Percentiles rank a stretch among this genome's conserved stretches.
Conservation (phyloP, 2,888 invertebrate species). For the Agrochola circellaris region DNA sequence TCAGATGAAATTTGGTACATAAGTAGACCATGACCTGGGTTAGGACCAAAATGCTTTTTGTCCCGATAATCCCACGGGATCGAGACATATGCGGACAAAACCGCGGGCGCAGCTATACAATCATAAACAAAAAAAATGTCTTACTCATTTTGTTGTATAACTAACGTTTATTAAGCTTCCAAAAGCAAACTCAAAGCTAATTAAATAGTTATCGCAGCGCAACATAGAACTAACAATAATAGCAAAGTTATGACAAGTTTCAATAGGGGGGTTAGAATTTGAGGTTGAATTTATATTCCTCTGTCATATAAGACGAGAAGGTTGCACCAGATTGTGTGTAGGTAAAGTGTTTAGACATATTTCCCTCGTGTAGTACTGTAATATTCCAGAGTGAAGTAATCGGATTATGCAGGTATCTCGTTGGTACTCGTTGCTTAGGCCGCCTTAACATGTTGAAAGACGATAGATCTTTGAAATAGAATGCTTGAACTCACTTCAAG, state of each 20-base stretch:
- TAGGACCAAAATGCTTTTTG: too few species aligned
- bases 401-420: constrained; percentile 80
- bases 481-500: constrained; percentile 42
- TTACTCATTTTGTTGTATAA: background rate
- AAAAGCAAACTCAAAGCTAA: constrained; percentile 20
- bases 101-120: too few species aligned
- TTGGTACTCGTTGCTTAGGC: constrained; percentile 67
- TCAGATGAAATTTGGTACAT: too few species aligned
- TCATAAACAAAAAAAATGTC: too few species aligned
- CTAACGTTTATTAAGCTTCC: background rate
- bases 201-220: constrained; percentile 41
- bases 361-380: constrained; percentile 83
- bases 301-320: constrained; percentile 27
- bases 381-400: constrained; percentile 82
- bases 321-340: constrained; percentile 45
- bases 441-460: constrained; percentile 67
- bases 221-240: constrained; percentile 18
- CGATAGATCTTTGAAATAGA: constrained; percentile 49
- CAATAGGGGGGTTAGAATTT: constrained; percentile 36
- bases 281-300: constrained; percentile 42
- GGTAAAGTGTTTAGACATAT: constrained; percentile 80
- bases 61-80: too few species aligned
- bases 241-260: constrained; percentile 42
- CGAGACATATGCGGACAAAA: too few species aligned
- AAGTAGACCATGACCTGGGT: too few species aligned